Evolutionary conservation across 2,797 vertebrate genomes (phyloP).

Genomic region (Knipowitschia caucasica): DNA sequence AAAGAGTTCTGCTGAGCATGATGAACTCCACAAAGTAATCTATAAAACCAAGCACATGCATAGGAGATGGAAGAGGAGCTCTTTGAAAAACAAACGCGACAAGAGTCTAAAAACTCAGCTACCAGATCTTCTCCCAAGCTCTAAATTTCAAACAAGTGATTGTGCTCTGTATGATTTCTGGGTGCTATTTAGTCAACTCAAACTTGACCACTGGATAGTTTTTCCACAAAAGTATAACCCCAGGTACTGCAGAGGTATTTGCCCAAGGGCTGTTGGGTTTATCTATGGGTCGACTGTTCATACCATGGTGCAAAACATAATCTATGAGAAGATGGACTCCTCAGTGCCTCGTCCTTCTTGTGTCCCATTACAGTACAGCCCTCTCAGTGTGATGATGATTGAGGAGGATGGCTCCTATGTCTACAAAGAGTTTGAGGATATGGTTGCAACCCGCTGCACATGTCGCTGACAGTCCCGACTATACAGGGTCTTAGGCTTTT

Average conservation of each 20-base stretch:
- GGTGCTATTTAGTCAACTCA: slow-evolving; percentile 89
- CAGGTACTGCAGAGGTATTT: slow-evolving; percentile 89
- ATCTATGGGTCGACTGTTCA: slow-evolving; percentile 91
- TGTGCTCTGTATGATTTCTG: slow-evolving; percentile 89
- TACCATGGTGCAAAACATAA: slow-evolving; percentile 91
- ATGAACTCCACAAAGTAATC: slow-evolving; percentile 31
- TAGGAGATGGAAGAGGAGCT: slow-evolving; percentile 68
- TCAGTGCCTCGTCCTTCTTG: slow-evolving; percentile 87
- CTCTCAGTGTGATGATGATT: slow-evolving; percentile 88
- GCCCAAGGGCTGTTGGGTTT: slow-evolving; percentile 81
- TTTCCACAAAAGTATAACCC: slow-evolving; percentile 91
- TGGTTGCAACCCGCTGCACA: slow-evolving; percentile 93
- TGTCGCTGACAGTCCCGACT: slow-evolving; percentile 78
- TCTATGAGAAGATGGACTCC: slow-evolving; percentile 87
- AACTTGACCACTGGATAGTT: slow-evolving; percentile 92
- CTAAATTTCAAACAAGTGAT: slow-evolving; percentile 79
- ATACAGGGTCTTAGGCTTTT: background rate
- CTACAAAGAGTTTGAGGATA: slow-evolving; percentile 93
- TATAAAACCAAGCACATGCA: slow-evolving; percentile 50
- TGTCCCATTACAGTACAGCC: slow-evolving; percentile 88
- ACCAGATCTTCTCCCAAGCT: slow-evolving; percentile 74
- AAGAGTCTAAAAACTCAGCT: slow-evolving; percentile 58
- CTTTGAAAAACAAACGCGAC: slow-evolving; percentile 45
- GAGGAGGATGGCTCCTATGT: slow-evolving; percentile 89
- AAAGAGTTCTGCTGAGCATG: slow-evolving; percentile 6